Percentiles rank a stretch among this genome's conserved stretches.
phyloP scores from a whole-genome alignment of 2,113 vertebrate species.

The Neotragus pygmaeus region DNA sequence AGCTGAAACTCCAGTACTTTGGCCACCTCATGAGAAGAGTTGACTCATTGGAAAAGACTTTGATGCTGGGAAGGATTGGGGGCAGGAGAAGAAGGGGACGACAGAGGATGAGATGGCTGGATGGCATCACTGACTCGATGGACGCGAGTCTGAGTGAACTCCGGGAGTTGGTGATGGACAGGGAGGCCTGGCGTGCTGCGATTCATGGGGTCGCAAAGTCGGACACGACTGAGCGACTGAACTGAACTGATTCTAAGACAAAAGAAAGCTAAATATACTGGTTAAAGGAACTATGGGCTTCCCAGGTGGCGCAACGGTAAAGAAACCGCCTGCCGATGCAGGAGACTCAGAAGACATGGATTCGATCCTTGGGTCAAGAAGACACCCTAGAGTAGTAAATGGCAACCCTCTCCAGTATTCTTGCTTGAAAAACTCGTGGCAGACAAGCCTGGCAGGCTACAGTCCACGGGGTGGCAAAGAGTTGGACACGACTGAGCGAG shows the following conservation, averaged over 20 bases:
- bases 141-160: no score
- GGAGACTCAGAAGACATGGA: not conserved
- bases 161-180: no score
- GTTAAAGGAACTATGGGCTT: not conserved
- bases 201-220: no score
- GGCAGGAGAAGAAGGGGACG: no score
- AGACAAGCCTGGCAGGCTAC: not conserved
- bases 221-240: no score
- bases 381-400: not conserved
- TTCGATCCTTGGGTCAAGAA: not conserved
- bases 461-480: not conserved
- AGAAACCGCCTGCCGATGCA: not conserved
- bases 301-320: rapidly evolving
- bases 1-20: no score
- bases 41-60: no score
- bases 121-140: no score
- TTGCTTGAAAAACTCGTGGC: not conserved
- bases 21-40: no score
- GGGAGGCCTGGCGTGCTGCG: no score
- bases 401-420: not conserved
- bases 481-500: rapidly evolving
- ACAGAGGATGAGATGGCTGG: no score
- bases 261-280: not conserved
- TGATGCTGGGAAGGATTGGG: no score
- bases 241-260: not conserved